Base-by-base conservation (phyloP, 1,140 invertebrate species). In the Bombus cullumanus region DNA sequence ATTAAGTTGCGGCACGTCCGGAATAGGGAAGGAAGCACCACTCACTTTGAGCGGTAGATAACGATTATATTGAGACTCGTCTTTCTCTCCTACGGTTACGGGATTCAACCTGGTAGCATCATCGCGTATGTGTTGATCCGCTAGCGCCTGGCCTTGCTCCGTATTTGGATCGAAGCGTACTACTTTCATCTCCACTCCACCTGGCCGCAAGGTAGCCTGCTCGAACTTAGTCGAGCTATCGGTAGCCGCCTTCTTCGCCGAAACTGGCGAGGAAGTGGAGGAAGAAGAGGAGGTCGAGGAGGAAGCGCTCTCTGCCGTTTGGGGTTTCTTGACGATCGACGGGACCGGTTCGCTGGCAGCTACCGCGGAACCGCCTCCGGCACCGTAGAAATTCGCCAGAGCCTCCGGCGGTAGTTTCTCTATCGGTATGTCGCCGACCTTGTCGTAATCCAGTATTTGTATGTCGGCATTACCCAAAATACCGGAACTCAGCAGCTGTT, bases 401-500 rank as follows among this genome's bases (percentile, higher is more conserved):
- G 98, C 98, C 92, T 98, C 97, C 22, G 98, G 97, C n/a, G 98
- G 97, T 74, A 98, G 94, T 86, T 97, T 97, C 88, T 98, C 97
- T 71, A 98, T 95, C 15, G 97, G 96, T 82, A 98, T 98, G 90
- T 98, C 98, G n/a, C 98, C 98, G 57, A 98, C 96, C 95, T 98
- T 98, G 92, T 98, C 98, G 87, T 98, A 98, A 94, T 98, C 97
- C 57, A 98, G 94, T 41, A 98, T 96, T 86, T 98, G 98, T 80
- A 98, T 98, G 90, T 98, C 97, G 41, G 98, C 98, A 91, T 98
- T 98, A 86, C 97, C 97, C 66, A 98, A 95, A 86, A 98, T 98
- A 64, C 98, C 98, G 0, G 97, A 98, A 68, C 97, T 97, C n/a
- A 98, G 92, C 0, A 98, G 95, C 91, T 98, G 98, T 92, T 98